A percentile compares a stretch with the other conserved stretches of the same genome.
Evolutionary conservation across 2,113 vertebrate species (phyloP).

Genomic region (Grallaria varia): DNA sequence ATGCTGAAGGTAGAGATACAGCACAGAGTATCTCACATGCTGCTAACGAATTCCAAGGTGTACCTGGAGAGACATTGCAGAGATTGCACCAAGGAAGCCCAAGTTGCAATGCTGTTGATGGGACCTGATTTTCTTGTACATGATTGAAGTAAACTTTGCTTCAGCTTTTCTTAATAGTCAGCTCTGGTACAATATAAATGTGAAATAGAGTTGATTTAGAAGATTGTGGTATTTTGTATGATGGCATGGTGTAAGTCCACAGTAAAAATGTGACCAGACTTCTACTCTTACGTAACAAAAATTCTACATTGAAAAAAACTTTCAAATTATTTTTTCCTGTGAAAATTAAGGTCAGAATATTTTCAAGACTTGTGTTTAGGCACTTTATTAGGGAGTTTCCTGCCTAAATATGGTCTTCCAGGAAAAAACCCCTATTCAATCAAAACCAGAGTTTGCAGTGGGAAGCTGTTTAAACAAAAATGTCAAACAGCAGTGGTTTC

Average conservation of each 20-base stretch:
- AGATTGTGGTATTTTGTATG: too few relatives aligned
- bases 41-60: neutral
- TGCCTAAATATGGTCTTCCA: neutral
- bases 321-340: fast-evolving
- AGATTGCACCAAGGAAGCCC: neutral
- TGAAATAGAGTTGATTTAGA: neutral
- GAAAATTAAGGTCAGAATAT: neutral
- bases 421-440: fast-evolving
- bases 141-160: neutral
- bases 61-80: neutral
- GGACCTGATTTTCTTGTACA: neutral
- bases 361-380: neutral
- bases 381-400: neutral
- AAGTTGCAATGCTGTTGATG: neutral
- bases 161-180: neutral
- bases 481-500: neutral
- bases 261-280: neutral
- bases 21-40: neutral
- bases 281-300: neutral
- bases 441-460: neutral
- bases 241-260: neutral
- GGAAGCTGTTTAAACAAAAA: neutral
- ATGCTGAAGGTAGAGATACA: neutral
- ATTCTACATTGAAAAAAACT: neutral
- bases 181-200: neutral